Evolutionary conservation across 2,888 invertebrate genomes (phyloP).

Genomic region (Amblyteles armatorius): DNA sequence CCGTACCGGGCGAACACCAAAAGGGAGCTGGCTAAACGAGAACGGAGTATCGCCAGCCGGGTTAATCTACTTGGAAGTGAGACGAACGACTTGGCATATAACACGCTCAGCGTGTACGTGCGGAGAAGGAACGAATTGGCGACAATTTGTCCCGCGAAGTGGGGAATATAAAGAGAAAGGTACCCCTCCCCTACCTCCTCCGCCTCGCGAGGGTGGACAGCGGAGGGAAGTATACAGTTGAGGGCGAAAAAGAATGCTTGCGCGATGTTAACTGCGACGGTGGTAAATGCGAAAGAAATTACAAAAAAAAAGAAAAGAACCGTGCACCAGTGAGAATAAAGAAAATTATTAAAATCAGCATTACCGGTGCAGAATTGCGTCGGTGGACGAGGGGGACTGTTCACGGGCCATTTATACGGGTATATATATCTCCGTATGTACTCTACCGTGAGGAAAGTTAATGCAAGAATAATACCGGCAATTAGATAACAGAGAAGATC

Average conservation of each 20-base stretch:
- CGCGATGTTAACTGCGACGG: slow-evolving; percentile 51
- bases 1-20: slow-evolving; percentile 5
- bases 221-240: background rate
- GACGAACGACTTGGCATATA: slow-evolving; percentile 69
- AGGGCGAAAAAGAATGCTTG: slow-evolving; percentile 16
- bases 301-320: slow-evolving; percentile 19
- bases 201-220: background rate
- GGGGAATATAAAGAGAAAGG: slow-evolving; percentile 63
- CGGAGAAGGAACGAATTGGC: slow-evolving; percentile 67
- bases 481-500: slow-evolving; percentile 60
- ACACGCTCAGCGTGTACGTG: slow-evolving; percentile 61
- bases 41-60: slow-evolving; percentile 66
- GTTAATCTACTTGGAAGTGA: slow-evolving; percentile 71
- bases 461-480: slow-evolving; percentile 66
- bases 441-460: slow-evolving; percentile 45
- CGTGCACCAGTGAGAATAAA: slow-evolving; percentile 38
- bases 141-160: slow-evolving; percentile 69
- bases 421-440: slow-evolving; percentile 24
- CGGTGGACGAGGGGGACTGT: slow-evolving; percentile 10
- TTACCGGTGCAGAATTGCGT: background rate
- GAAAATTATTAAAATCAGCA: slow-evolving; percentile 55
- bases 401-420: slow-evolving; percentile 23
- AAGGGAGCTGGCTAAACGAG: slow-evolving; percentile 58
- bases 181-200: too few species aligned
- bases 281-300: slow-evolving; percentile 56